These are phyloP conservation scores for Sebastes hopkinsi DNA, from an alignment of 2,797 vertebrate species.

Conservation along the genomic window DNA sequence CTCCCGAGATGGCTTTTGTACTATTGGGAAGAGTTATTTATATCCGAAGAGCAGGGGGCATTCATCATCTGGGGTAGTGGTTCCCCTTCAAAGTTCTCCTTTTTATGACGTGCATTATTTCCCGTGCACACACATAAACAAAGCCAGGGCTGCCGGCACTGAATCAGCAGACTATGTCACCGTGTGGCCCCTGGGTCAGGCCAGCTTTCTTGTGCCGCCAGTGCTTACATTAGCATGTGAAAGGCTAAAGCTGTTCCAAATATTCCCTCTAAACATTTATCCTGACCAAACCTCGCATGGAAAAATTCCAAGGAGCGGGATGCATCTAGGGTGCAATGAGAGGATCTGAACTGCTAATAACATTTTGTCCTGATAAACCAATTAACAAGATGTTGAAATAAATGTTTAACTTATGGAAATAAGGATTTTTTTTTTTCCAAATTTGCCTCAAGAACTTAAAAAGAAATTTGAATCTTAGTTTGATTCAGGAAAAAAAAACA, in stretches of 20 bases:
- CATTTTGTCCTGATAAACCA: slow-evolving; percentile 29
- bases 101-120: slow-evolving; percentile 90
- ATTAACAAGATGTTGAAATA: slow-evolving; percentile 15
- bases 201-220: slow-evolving; percentile 84
- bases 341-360: slow-evolving; percentile 16
- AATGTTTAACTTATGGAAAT: background rate
- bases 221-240: slow-evolving; percentile 85
- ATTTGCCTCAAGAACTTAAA: background rate
- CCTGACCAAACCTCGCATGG: slow-evolving; percentile 54
- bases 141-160: slow-evolving; percentile 79
- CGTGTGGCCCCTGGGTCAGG: slow-evolving; percentile 84
- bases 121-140: slow-evolving; percentile 88
- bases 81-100: slow-evolving; percentile 82
- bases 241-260: slow-evolving; percentile 84
- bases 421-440: background rate
- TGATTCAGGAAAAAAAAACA: background rate
- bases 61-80: slow-evolving; percentile 81
- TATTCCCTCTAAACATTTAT: slow-evolving; percentile 82
- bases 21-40: slow-evolving; percentile 81
- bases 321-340: slow-evolving; percentile 18
- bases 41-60: slow-evolving; percentile 72
- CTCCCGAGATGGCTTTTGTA: slow-evolving; percentile 74
- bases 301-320: slow-evolving; percentile 62
- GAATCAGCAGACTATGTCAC: slow-evolving; percentile 90
- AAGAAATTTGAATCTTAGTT: background rate